Evolutionary conservation across 1,140 invertebrate species (phyloP), one percentile per base, ranked within the genome.

Genomic region (Caenorhabditis briggsae): DNA sequence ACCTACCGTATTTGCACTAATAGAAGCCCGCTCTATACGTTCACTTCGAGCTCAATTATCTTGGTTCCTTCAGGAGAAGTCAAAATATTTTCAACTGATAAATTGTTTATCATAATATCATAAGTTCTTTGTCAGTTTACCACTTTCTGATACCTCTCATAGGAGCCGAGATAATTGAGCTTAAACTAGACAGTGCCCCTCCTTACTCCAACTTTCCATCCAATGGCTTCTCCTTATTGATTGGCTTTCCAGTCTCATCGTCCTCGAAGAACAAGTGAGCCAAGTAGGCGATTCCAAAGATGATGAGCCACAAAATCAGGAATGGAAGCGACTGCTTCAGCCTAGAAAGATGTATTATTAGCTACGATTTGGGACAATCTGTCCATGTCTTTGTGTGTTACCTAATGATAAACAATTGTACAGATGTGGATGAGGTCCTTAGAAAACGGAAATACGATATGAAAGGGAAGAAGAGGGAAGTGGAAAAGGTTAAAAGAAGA

Each of bases 321-420:
- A 78, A 78, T 20, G 70, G 70, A 50, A 78, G 70, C 5, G 70
- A 78, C 70, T 78, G 70, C 70, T 78, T 78, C 46, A 78, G n/a
- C 70, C 70, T 78, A 11, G 12, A 50, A 70, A 65, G n/a, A 46
- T 43, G 3, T 33, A 33, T 33, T 33, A 53, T 53, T 43, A 41
- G 64, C 64, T 18, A 3, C 70, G 0, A 61, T 61, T 61, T 25
- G 41, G n/a, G 70, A 48, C 33, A 78, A 50, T 46, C 8, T 23
- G 46, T 5, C 8, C 12, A 53, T 18, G 12, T 43, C 8, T 43
- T 78, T 43, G 9, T 9, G 59, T 20, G 59, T 78, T 78, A 78
- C 70, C 70, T 78, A 78, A 78, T 78, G 70, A 78, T 78, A 78
- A 78, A 78, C 70, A 78, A 78, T 78, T 78, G 70, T 78, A 78